Percentiles rank a stretch among this genome's conserved stretches.
phyloP scores from a whole-genome alignment of 2,113 vertebrate species.

The Sminthopsis crassicaudata region DNA sequence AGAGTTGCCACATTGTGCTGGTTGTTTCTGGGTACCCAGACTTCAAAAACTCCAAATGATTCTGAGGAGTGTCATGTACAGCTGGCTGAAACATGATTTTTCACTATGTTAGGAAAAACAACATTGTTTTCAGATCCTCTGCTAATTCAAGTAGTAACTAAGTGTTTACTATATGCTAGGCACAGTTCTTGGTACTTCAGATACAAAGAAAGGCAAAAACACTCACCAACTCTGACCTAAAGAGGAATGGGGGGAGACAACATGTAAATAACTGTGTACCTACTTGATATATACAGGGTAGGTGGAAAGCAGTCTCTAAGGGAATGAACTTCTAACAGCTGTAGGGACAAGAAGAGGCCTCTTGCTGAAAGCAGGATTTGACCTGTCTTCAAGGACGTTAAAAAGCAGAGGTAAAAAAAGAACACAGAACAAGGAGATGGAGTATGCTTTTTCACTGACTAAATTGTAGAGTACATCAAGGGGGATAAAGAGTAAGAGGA shows the following conservation, averaged over 20 bases:
- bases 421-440: neutral
- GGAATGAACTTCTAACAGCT: neutral
- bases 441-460: neutral
- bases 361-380: neutral
- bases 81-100: neutral
- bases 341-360: neutral
- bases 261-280: neutral
- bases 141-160: neutral
- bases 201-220: neutral
- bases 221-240: neutral
- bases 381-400: neutral
- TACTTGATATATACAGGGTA: neutral
- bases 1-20: neutral
- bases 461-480: neutral
- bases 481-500: neutral
- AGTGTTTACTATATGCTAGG: neutral
- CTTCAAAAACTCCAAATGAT: neutral
- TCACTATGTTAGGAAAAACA: neutral
- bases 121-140: neutral
- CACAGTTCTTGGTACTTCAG: neutral
- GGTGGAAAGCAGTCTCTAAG: neutral
- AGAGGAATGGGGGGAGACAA: neutral
- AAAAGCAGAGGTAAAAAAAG: neutral
- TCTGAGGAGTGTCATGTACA: neutral
- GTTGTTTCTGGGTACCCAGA: neutral